Base-by-base conservation (phyloP, 2,888 invertebrate species). In the Cantharis lateralis region DNA sequence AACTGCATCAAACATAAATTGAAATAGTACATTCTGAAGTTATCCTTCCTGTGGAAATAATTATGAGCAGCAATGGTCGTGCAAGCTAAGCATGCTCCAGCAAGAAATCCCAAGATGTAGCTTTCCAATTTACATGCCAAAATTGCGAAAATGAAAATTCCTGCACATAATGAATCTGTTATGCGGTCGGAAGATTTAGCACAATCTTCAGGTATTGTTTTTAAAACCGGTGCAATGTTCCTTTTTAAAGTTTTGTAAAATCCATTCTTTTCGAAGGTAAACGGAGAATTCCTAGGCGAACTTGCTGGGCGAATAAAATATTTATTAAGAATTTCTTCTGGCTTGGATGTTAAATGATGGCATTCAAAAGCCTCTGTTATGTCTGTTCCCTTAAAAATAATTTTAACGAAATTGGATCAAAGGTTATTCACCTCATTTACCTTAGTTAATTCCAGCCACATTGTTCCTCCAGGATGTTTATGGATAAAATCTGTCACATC, bases 391-490 rank as follows among this genome's bases (percentile, higher is more conserved):
- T 78, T 24, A 72, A 32, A 32, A 13, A 13, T 28, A 32, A 32
- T 32, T 32, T 32, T 10, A 28, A 28, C 11, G 10, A 13, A 13
- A 16, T 63, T 63, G 5, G 10, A 5, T 63, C 0, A 11, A 18
- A 11, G 18, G 1, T 63, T 63, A 10, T 18, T 13, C 87, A 70
- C 71, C 68, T 11, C 87, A 71, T 70, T 62, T 88, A 92, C 95
- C 90, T 93, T 91, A 1, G 93, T 92, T 69, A 93, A 88, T 28
- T 89, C 88, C 70, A 95, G 84, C 95, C 95, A 96, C 84, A 93
- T 93, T 0, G 89, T 83, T 0, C 97, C 96, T 61, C 97, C 97
- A 0, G 98, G 98, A 89, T 98, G 98, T 70, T 89, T 91, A 4
- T 92, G 87, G 7, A 95, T 89, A 86, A 97, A 98, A 15, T 91